Conservation (phyloP, 2,888 invertebrate genomes). For the Oxytorus armatus region DNA sequence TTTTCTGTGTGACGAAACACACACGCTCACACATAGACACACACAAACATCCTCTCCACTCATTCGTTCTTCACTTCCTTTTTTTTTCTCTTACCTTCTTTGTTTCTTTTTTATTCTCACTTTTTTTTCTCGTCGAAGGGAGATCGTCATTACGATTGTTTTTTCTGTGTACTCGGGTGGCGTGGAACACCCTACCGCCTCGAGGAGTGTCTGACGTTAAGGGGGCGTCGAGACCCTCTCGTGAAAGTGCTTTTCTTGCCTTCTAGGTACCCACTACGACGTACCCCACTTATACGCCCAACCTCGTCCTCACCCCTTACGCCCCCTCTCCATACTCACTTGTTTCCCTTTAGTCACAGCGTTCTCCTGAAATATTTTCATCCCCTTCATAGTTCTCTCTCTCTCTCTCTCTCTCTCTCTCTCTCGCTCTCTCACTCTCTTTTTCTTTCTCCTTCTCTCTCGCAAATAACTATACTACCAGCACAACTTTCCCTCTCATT, state of each 20-base stretch:
- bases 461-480: background rate
- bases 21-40: too few species aligned
- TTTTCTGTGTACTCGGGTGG: constrained; percentile 20
- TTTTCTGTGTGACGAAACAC: constrained; percentile 33
- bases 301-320: background rate
- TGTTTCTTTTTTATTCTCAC: constrained; percentile 14
- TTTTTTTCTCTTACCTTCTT: background rate
- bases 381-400: constrained; percentile 2
- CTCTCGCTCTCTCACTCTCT: background rate
- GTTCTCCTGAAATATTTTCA: constrained; percentile 34
- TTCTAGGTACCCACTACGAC: constrained; percentile 36
- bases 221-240: constrained; percentile 40
- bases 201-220: constrained; percentile 24
- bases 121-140: background rate
- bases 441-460: background rate
- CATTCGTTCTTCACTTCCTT: constrained; percentile 1
- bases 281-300: constrained; percentile 31
- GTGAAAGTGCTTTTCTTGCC: constrained; percentile 44
- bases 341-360: constrained; percentile 4
- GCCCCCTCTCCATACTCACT: background rate
- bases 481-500: constrained; percentile 31
- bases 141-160: constrained; percentile 53
- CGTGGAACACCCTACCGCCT: constrained; percentile 1
- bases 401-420: constrained; percentile 3
- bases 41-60: constrained; percentile 18